phyloP scores from a whole-genome alignment of 64 coral and sea anemone genomes.

The Pocillopora damicornis region DNA sequence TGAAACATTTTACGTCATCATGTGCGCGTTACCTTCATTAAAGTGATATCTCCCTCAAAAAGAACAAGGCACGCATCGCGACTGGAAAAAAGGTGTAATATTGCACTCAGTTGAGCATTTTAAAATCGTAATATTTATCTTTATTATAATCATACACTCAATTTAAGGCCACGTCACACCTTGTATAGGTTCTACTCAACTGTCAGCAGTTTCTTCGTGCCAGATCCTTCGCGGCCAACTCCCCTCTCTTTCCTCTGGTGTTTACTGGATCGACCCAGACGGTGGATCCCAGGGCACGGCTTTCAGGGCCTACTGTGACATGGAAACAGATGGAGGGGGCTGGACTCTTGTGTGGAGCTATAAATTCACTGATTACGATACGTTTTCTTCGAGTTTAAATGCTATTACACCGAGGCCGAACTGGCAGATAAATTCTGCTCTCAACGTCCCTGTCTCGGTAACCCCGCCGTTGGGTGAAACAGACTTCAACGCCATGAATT shows the following conservation, averaged over 20 bases:
- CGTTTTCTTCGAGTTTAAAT: background rate
- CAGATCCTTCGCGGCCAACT: background rate
- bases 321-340: no score
- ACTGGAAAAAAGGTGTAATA: no score
- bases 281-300: background rate
- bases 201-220: background rate
- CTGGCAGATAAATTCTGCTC: background rate
- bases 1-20: no score
- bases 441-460: background rate
- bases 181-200: background rate
- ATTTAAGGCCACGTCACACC: no score
- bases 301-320: background rate
- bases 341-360: no score
- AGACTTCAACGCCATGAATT: no score
- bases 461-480: background rate
- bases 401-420: background rate
- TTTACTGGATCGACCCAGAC: background rate
- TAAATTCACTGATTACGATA: background rate
- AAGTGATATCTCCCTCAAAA: no score
- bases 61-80: no score
- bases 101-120: no score
- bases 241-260: background rate
- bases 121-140: no score
- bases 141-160: no score
- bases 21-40: no score